Conservation (phyloP, 2,113 vertebrate genomes). For the Chloropsis hardwickii region DNA sequence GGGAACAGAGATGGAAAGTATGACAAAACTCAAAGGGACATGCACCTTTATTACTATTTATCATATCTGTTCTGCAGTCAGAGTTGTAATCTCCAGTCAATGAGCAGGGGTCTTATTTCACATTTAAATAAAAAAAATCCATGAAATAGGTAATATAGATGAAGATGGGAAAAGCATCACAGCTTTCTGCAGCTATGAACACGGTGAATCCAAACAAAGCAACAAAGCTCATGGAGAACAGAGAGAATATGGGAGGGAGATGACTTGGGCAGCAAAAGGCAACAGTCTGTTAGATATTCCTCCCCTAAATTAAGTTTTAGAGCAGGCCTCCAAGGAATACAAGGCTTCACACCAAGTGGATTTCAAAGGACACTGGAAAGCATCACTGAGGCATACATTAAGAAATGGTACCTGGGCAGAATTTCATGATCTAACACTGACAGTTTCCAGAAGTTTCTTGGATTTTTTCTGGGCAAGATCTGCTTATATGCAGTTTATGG, state of each 20-base stretch:
- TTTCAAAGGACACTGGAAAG: background rate
- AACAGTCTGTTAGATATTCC: background rate
- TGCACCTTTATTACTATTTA: slow-evolving; percentile 15
- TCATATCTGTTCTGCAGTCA: background rate
- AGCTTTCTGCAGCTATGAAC: background rate
- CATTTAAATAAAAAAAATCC: background rate
- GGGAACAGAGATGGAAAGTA: background rate
- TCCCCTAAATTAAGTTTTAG: background rate
- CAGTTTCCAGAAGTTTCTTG: background rate
- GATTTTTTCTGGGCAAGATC: background rate
- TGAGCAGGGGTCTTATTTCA: background rate
- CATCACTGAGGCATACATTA: background rate
- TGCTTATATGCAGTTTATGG: background rate
- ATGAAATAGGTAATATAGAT: background rate
- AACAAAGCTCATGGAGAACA: background rate
- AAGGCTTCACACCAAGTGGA: background rate
- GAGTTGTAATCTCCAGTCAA: background rate
- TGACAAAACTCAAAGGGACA: background rate
- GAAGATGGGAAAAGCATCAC: background rate
- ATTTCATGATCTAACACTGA: background rate
- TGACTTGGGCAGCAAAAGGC: background rate
- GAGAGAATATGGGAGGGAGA: background rate
- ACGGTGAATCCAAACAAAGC: background rate
- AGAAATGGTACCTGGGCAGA: background rate
- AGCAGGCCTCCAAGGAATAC: background rate